phyloP scores from a whole-genome alignment of 2,797 vertebrate genomes.

The Pipistrellus pipistrellus region DNA sequence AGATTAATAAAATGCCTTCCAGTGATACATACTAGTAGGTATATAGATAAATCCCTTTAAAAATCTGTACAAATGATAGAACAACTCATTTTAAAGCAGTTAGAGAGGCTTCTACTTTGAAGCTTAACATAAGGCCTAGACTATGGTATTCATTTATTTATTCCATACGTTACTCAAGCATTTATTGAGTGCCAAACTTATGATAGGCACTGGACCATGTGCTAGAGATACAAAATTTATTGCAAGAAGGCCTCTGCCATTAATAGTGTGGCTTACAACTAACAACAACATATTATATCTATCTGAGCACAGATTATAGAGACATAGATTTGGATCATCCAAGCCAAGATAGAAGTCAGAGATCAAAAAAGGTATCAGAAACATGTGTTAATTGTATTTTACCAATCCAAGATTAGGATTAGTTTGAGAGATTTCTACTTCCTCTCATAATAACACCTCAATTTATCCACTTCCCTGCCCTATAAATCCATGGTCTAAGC shows the following conservation, averaged over 20 bases:
- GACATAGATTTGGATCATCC: neutral
- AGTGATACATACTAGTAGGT: slow-evolving; percentile 22
- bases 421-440: neutral
- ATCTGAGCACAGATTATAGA: neutral
- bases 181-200: neutral
- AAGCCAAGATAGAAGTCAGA: neutral
- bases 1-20: slow-evolving; percentile 46
- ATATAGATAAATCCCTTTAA: slow-evolving; percentile 31
- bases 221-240: neutral
- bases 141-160: slow-evolving; percentile 42
- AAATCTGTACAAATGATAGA: neutral
- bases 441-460: neutral
- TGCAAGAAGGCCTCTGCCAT: neutral
- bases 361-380: neutral
- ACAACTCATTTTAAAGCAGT: slow-evolving; percentile 9
- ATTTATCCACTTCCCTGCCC: neutral
- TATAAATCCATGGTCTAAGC: neutral
- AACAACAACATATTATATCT: neutral
- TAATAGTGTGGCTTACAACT: neutral
- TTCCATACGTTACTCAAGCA: neutral
- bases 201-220: neutral
- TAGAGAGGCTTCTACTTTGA: slow-evolving; percentile 12
- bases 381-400: neutral
- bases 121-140: neutral
- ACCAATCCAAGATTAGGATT: neutral